These are phyloP conservation scores for Phyllopteryx taeniolatus DNA, from an alignment of 2,113 vertebrate species.

Conservation along the genomic window DNA sequence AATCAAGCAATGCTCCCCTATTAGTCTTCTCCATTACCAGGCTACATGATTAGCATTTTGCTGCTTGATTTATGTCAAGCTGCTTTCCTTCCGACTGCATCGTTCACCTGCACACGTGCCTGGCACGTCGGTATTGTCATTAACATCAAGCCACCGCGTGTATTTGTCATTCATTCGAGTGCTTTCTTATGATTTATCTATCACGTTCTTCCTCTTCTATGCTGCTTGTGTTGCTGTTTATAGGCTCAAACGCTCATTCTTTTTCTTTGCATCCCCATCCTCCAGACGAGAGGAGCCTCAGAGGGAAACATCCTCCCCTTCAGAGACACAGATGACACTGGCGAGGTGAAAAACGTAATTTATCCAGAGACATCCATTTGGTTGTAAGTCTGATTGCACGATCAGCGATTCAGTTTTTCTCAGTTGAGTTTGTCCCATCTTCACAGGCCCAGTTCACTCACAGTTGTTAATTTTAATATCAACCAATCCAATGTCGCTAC, in stretches of 20 bases:
- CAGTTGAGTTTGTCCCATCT: constrained; percentile 13
- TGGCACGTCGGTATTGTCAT: constrained; percentile 49
- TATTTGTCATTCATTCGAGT: constrained; percentile 40
- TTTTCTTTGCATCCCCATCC: constrained; percentile 48
- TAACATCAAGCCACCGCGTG: constrained; percentile 41
- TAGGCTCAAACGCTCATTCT: constrained; percentile 13
- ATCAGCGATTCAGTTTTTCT: constrained; percentile 24
- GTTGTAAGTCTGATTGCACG: constrained; percentile 20
- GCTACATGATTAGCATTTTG: constrained; percentile 60
- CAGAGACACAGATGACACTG: constrained; percentile 35
- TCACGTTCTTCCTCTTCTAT: constrained; percentile 24
- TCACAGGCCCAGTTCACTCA: background rate
- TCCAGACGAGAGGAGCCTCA: constrained; percentile 39
- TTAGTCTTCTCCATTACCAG: constrained; percentile 40
- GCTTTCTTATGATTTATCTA: constrained; percentile 20
- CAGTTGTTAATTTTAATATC: background rate
- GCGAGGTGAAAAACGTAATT: constrained; percentile 30
- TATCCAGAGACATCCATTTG: constrained; percentile 14
- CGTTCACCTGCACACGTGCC: constrained; percentile 37
- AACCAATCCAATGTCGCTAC: background rate
- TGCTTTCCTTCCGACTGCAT: constrained; percentile 48
- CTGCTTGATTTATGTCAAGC: constrained; percentile 61
- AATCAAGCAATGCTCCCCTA: constrained; percentile 45
- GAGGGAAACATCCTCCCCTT: constrained; percentile 44
- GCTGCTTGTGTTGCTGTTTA: constrained; percentile 3